Evolutionary conservation across 2,888 invertebrate species (phyloP), one percentile per base, ranked within the genome.

Genomic region (Tryphoninae sp.): DNA sequence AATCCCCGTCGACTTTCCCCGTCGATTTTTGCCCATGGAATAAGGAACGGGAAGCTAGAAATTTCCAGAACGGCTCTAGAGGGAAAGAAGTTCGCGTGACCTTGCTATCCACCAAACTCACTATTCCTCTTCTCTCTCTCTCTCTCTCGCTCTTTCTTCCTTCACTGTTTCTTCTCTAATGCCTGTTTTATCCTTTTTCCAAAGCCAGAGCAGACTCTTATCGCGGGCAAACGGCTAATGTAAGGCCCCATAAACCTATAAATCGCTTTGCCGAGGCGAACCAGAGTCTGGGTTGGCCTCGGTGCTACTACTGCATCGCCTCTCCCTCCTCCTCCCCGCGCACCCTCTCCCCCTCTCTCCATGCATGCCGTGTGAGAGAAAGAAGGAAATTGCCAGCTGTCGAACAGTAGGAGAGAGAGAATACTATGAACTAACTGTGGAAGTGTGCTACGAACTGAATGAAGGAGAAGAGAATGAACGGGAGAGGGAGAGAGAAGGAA

Each of bases 161-260:
- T 58, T 62, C 72, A 45, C 59, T 61, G 40, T 53, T 59, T 53
- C 51, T 65, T 64, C 65, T 78, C 22, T 79, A 62, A 53, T 53
- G 33, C 22, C 45, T 67, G 23, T 81, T 77, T 68, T 73, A 55
- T 67, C 49, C 76, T 58, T 78, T 62, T 59, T 40, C 40, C 40
- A 23, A 77, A 74, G 78, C 22, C 13, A 42, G 69, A 16, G 62
- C 67, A 53, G 64, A 67, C 80, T 82, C 80, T 82, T 84, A 80
- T 82, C 80, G 74, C 78, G 45, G 22, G 55, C 19, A 65, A 82
- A 65, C 65, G 79, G 74, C 78, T 84, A 77, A 83, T 78, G 83
- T 76, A 78, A 80, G 78, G 61, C 76, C 78, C 61, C 77, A 80
- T 80, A 81, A 84, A 80, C 72, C 77, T 49, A 83, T 84, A 83